Conservation (phyloP, 2,888 invertebrate genomes). For the Aromia moschata region DNA sequence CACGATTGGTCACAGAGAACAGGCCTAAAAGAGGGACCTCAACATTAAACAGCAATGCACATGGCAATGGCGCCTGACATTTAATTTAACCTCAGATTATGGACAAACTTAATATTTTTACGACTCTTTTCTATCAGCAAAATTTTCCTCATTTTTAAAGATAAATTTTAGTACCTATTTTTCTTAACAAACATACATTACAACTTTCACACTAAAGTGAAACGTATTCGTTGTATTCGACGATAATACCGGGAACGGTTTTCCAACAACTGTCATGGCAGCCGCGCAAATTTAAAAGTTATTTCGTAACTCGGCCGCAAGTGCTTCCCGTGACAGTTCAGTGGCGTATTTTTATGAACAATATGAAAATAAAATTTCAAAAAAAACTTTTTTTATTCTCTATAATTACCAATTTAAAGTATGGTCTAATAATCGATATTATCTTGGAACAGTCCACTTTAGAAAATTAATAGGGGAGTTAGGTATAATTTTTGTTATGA, state of each 20-base stretch:
- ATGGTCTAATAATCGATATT: constrained; percentile 18
- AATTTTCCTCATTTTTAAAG: constrained; percentile 42
- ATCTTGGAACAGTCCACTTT: constrained; percentile 46
- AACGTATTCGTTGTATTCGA: constrained; percentile 27
- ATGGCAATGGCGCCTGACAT: constrained; percentile 53
- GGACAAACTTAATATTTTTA: constrained; percentile 19
- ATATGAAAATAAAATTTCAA: too few species aligned
- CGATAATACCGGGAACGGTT: constrained; percentile 53
- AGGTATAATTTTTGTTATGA: constrained; percentile 33
- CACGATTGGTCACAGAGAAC: constrained; percentile 53
- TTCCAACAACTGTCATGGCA: constrained; percentile 56
- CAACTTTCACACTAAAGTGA: constrained; percentile 25
- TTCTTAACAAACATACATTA: constrained; percentile 29
- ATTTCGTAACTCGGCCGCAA: constrained; percentile 1
- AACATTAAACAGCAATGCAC: constrained; percentile 49
- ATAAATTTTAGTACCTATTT: constrained; percentile 41
- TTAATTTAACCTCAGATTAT: constrained; percentile 53
- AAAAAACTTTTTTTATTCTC: too few species aligned
- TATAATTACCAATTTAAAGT: constrained; percentile 1
- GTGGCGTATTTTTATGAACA: too few species aligned
- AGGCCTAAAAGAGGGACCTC: constrained; percentile 40
- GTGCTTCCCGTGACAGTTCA: too few species aligned
- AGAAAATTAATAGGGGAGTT: constrained; percentile 39
- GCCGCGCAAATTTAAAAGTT: constrained; percentile 52
- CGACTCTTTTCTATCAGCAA: constrained; percentile 29